Conservation (phyloP, 2,113 vertebrate genomes). For the Hirundichthys speculiger region DNA sequence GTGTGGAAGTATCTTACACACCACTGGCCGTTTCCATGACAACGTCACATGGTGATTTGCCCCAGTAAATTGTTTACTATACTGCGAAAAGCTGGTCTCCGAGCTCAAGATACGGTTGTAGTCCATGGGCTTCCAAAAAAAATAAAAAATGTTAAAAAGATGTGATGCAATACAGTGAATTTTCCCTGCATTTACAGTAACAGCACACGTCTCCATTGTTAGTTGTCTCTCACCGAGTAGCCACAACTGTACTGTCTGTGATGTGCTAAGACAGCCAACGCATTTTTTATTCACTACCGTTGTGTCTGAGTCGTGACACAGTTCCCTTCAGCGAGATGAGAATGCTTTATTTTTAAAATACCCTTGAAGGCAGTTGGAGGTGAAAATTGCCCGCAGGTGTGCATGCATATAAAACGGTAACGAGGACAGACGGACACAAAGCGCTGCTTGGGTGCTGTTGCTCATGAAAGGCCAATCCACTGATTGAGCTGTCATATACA, state of each 20-base stretch:
- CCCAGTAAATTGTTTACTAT: slow-evolving; percentile 22
- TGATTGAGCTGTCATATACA: slow-evolving; percentile 75
- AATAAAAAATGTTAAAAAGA: slow-evolving; percentile 2
- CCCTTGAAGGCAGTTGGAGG: slow-evolving; percentile 64
- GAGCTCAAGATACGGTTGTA: not conserved
- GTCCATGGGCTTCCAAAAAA: too few species aligned
- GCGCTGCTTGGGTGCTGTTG: slow-evolving; percentile 62
- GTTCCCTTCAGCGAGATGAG: slow-evolving; percentile 27
- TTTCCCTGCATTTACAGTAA: not conserved
- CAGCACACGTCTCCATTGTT: too few species aligned
- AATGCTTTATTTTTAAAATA: slow-evolving; percentile 54
- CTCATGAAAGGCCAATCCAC: slow-evolving; percentile 64
- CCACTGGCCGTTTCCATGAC: slow-evolving; percentile 47
- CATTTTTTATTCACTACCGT: slow-evolving; percentile 36
- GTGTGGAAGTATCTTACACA: not conserved
- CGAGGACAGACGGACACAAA: slow-evolving; percentile 69
- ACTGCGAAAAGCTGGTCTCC: slow-evolving; percentile 5
- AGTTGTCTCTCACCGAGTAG: not conserved
- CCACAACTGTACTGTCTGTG: slow-evolving; percentile 18
- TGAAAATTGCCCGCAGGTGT: slow-evolving; percentile 76
- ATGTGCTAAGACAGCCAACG: slow-evolving; percentile 26
- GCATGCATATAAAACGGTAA: slow-evolving; percentile 59
- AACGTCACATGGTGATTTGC: slow-evolving; percentile 39
- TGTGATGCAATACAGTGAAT: not conserved
- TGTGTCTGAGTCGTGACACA: slow-evolving; percentile 1